Base-by-base conservation (phyloP, 2,797 vertebrate species). In the Notolepis coatsorum region DNA sequence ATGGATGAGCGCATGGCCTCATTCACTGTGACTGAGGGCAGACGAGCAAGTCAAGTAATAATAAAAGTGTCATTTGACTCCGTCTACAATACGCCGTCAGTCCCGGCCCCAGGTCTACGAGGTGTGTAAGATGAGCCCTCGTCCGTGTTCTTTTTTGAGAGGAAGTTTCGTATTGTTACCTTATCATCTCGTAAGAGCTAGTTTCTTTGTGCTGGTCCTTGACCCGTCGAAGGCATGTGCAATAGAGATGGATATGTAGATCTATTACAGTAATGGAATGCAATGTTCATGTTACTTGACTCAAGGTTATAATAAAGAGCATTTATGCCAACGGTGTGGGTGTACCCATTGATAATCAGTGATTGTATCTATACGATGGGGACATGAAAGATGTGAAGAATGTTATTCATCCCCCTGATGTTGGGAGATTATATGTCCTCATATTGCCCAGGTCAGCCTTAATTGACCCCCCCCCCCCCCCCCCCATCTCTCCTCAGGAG, bases 401-500 rank as follows among this genome's bases (percentile, higher is more conserved):
- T 18, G 38, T 41, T 17, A n/a, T 13, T 6, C 8, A 24, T 24
- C 45, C 15, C 17, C 4, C 30, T 35, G 4, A 20, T 31, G 6
- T 46, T 51, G 12, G 23, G 24, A 24, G 33, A 52, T 49, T 31
- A 20, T 68, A 1, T 18, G 43, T 55, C 18, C 3, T 15, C 4
- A n/a, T 33, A n/a, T n/a, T n/a, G n/a, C n/a, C n/a, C n/a, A n/a
- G n/a, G n/a, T n/a, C n/a, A n/a, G n/a, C n/a, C n/a, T n/a, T n/a
- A n/a, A n/a, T n/a, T n/a, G n/a, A n/a, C n/a, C n/a, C n/a, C n/a
- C n/a, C n/a, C 21, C 21, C 17, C 17, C 30, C 28, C 1, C 9
- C 1, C 42, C 38, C 68, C 33, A 2, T 65, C 68, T 27, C 10
- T 18, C 23, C 39, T 2, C 81, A 98, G 96, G 96, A 97, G 51